These are phyloP conservation scores for Penaeus indicus DNA, from an alignment of 1,140 invertebrate genomes.

Conservation along the genomic window DNA sequence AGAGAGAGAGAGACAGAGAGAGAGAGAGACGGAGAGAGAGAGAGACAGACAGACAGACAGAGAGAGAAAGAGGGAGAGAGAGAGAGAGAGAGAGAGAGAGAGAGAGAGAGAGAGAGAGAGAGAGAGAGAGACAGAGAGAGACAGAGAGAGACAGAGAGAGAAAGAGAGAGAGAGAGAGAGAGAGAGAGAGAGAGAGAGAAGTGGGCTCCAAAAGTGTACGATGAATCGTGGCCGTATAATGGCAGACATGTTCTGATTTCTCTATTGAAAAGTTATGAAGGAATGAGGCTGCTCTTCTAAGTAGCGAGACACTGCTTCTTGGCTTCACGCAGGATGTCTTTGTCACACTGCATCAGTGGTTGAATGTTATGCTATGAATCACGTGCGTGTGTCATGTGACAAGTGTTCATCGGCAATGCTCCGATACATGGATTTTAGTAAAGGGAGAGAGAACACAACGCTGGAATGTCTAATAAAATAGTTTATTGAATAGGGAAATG, in stretches of 20 bases:
- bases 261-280: neutral
- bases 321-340: no score
- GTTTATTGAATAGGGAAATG: neutral
- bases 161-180: slow-evolving; percentile 28
- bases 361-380: no score
- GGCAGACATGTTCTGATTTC: neutral
- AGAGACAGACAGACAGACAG: slow-evolving; percentile 32
- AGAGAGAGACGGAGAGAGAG: slow-evolving; percentile 1
- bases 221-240: neutral
- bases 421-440: no score
- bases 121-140: slow-evolving; percentile 47
- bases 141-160: neutral
- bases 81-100: slow-evolving; percentile 40
- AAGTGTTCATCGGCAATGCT: no score
- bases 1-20: slow-evolving; percentile 41
- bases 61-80: slow-evolving; percentile 40
- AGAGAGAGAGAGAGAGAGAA: slow-evolving; percentile 12
- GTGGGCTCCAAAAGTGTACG: slow-evolving; percentile 20
- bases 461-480: neutral
- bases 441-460: no score
- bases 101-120: slow-evolving; percentile 32
- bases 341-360: no score
- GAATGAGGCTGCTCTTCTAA: no score
- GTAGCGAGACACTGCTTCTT: no score
- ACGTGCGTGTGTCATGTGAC: no score